Percentiles rank a stretch among this genome's conserved stretches.
Evolutionary conservation across 1,140 invertebrate species (phyloP).

Genomic region (Proctacanthus coquilletti): DNA sequence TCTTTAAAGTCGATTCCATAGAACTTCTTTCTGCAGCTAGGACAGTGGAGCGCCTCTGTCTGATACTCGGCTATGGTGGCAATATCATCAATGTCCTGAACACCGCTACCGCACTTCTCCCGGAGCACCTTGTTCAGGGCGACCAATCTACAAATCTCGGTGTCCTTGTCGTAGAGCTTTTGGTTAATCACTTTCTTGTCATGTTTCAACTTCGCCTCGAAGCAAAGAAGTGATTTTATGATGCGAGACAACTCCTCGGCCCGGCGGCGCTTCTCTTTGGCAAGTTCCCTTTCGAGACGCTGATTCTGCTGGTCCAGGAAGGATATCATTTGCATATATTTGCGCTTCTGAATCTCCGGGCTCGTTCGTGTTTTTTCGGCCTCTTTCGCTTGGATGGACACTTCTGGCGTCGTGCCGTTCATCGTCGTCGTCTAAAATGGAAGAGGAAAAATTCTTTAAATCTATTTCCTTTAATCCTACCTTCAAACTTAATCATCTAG

Average conservation of each 20-base stretch:
- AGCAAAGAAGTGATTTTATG: conserved; percentile 42
- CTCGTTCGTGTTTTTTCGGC: no score
- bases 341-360: no score
- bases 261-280: conserved; percentile 36
- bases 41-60: conserved; percentile 24
- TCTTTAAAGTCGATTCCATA: conserved; percentile 20
- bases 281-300: conserved; percentile 19
- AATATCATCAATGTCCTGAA: conserved; percentile 7
- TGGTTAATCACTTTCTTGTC: conserved; percentile 51
- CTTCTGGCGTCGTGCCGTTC: no score
- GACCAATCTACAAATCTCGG: conserved; percentile 35
- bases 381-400: no score
- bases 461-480: no score
- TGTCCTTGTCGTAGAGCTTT: conserved; percentile 45
- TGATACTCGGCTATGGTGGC: background rate
- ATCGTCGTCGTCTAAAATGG: no score
- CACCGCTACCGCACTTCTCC: conserved; percentile 13
- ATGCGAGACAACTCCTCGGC: conserved; percentile 46
- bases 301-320: conserved; percentile 24
- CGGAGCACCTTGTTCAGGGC: conserved; percentile 19
- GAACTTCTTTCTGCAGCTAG: conserved; percentile 25
- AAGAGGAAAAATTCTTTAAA: no score
- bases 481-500: no score
- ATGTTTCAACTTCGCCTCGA: conserved; percentile 45
- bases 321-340: conserved; percentile 20